Evolutionary conservation across 2,888 invertebrate species (phyloP), one percentile per base, ranked within the genome.

Genomic region (Brenthis daphne): DNA sequence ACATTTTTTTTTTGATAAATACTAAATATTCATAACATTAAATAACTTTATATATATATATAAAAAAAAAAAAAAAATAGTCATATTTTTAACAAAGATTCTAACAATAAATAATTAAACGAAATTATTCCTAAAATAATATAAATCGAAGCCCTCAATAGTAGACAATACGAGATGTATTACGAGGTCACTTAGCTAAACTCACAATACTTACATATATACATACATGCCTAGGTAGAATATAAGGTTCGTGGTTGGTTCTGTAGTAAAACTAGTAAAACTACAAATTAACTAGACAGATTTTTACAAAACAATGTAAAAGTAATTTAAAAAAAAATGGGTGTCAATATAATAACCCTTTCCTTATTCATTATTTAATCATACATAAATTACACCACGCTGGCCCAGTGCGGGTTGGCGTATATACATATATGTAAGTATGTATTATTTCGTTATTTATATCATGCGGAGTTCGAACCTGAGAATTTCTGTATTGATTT

Each of bases 111-210:
- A 61, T n/a, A 61, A 67, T 48, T 48, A 50, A 63, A 13, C 1
- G n/a, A n/a, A 33, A 56, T 37, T 48, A 54, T 47, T 61, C 50
- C 51, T 61, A 48, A 43, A 43, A 43, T 43, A 43, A 56, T 50
- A 61, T 43, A 67, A 57, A 56, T 55, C 56, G 58, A 66, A 66
- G 63, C 54, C 47, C 29, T 66, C 65, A 54, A 69, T 61, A 29
- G 67, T 69, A 74, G 72, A 73, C 72, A 73, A 75, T 67, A 60
- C 70, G 29, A 64, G 66, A 73, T 72, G 68, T 72, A 66, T 72
- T 74, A 72, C 76, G 71, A 79, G 82, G 81, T 73, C 80, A 74
- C 77, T 80, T 77, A 56, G 47, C 56, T 43, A 56, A 67, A 56
- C 29, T 43, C 24, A 56, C 56, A 55, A 67, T 61, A 54, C 20